Conservation (phyloP, 2,113 vertebrate genomes). For the Fregata magnificens region DNA sequence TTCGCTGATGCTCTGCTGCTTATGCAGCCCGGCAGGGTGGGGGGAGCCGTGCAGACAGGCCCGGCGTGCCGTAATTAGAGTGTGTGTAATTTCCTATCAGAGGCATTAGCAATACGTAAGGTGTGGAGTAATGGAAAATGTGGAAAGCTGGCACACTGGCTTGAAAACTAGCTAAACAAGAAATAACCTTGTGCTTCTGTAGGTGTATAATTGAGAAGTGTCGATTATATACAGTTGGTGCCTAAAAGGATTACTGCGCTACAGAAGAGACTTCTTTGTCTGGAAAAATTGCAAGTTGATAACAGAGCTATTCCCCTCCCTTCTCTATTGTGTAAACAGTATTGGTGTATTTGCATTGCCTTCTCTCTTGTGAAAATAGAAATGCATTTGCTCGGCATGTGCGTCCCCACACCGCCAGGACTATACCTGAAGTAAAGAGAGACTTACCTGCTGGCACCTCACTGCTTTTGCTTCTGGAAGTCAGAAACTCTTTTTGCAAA, state of each 20-base stretch:
- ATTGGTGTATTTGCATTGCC: background rate
- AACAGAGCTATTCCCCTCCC: background rate
- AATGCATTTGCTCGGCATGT: fast-evolving
- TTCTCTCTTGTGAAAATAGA: background rate
- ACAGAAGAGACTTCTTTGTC: conserved; percentile 12
- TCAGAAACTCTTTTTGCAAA: background rate
- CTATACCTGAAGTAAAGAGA: too few relatives aligned
- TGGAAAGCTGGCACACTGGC: background rate
- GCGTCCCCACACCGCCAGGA: background rate
- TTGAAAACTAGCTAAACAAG: background rate
- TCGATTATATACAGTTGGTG: background rate
- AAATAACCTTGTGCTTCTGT: background rate
- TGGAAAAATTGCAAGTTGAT: background rate
- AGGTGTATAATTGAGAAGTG: background rate
- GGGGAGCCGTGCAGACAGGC: background rate
- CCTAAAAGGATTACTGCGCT: background rate
- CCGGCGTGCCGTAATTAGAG: background rate
- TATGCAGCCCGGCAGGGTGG: background rate
- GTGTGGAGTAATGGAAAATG: conserved; percentile 35
- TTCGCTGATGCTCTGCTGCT: background rate
- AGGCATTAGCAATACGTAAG: background rate
- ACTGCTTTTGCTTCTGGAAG: background rate
- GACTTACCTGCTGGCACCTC: background rate
- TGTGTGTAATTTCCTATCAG: background rate
- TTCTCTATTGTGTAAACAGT: background rate